Evolutionary conservation across 2,888 invertebrate species (phyloP).

Genomic region (Congeria kusceri): DNA sequence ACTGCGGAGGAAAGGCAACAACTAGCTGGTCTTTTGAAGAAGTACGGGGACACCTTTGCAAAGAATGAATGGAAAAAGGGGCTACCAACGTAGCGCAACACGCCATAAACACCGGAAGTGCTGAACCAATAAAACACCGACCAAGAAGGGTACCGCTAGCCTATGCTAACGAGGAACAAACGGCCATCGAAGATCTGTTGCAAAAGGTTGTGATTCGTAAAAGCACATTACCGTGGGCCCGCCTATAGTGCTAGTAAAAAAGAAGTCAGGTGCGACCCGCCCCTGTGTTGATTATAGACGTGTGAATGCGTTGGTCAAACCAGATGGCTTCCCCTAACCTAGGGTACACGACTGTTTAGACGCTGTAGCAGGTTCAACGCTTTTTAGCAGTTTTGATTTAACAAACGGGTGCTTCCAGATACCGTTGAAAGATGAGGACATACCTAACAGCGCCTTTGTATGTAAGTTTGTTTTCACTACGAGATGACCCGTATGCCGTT

Average conservation of each 20-base stretch:
- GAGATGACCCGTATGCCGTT: conserved; percentile 11
- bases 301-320: not conserved
- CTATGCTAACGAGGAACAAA: conserved; percentile 43
- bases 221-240: conserved; percentile 33
- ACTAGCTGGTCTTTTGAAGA: conserved; percentile 19
- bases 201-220: conserved; percentile 25
- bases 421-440: not conserved
- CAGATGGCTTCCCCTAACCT: no score
- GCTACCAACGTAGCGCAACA: conserved; percentile 37
- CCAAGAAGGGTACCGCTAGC: conserved; percentile 46
- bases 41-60: conserved; percentile 38
- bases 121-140: conserved; percentile 43
- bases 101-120: conserved; percentile 40
- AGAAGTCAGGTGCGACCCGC: conserved; percentile 8
- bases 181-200: conserved; percentile 41
- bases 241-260: conserved; percentile 29
- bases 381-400: conserved; percentile 9
- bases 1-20: conserved; percentile 3
- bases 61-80: conserved; percentile 48
- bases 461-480: conserved; percentile 13
- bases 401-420: conserved; percentile 2
- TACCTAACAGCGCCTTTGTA: conserved; percentile 10
- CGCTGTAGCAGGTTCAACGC: not conserved
- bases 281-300: no score
- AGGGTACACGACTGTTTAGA: conserved; percentile 15